A percentile compares a stretch with the other conserved stretches of the same genome.
Evolutionary conservation across 2,888 invertebrate species (phyloP).

Genomic region (Pteria penguin): DNA sequence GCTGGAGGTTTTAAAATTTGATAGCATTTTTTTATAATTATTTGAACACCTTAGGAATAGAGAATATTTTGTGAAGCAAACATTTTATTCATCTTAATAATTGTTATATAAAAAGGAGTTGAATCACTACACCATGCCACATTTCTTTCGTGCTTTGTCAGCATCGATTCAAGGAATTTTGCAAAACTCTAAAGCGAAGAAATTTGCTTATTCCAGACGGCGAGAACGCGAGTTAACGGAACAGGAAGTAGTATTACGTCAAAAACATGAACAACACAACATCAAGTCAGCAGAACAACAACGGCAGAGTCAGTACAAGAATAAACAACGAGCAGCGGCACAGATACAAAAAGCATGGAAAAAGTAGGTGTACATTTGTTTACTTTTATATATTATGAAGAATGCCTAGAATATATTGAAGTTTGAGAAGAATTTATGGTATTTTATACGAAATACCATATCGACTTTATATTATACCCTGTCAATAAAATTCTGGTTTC

Average conservation of each 20-base stretch:
- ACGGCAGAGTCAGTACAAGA: conserved; percentile 61
- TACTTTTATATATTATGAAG: too few species aligned
- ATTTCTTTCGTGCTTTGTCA: conserved; percentile 32
- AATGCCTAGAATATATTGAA: too few species aligned
- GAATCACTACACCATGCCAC: conserved; percentile 38
- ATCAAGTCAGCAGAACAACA: conserved; percentile 61
- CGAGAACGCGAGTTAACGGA: conserved; percentile 56
- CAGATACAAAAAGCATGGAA: conserved; percentile 75
- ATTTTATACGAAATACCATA: too few species aligned
- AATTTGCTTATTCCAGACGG: conserved; percentile 49
- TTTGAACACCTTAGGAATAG: too few species aligned
- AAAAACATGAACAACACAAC: conserved; percentile 45
- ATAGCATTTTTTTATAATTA: too few species aligned
- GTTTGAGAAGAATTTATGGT: too few species aligned
- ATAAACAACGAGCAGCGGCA: conserved; percentile 68
- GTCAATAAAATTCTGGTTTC: too few species aligned
- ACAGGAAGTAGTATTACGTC: conserved; percentile 53
- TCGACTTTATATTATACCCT: too few species aligned
- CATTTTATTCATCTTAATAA: too few species aligned
- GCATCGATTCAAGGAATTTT: conserved; percentile 37
- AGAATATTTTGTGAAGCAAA: too few species aligned
- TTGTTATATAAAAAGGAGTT: too few species aligned
- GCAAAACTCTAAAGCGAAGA: conserved; percentile 14
- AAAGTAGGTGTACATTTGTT: conserved; percentile 56
- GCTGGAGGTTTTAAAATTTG: too few species aligned